Percentiles rank a stretch among this genome's conserved stretches.
Conservation (phyloP, 2,888 invertebrate genomes). For the Resseliella maxima region DNA sequence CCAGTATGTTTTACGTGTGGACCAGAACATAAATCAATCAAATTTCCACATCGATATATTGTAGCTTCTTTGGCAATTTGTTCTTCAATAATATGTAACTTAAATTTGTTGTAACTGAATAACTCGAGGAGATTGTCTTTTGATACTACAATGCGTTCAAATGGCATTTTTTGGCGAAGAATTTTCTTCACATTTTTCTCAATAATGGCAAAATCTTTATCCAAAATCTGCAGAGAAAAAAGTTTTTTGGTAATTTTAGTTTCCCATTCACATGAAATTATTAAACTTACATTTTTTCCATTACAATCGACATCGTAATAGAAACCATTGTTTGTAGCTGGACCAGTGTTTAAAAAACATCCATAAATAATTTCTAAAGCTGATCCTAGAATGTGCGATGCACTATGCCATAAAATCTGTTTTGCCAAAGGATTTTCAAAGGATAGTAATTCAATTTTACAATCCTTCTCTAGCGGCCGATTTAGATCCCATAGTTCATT, state of each 20-base stretch:
- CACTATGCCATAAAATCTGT: background rate
- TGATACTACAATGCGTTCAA: background rate
- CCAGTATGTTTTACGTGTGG: background rate
- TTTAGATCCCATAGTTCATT: background rate
- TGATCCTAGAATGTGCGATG: background rate
- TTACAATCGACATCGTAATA: background rate
- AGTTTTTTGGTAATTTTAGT: background rate
- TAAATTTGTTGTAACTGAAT: background rate
- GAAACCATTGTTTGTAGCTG: slow-evolving; percentile 3
- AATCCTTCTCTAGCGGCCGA: background rate
- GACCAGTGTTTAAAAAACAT: background rate
- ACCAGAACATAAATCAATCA: background rate
- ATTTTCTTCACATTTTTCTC: background rate
- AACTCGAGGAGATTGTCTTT: background rate
- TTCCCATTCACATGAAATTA: no score
- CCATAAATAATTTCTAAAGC: background rate
- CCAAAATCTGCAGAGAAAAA: background rate
- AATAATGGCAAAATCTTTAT: background rate
- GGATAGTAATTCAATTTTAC: background rate
- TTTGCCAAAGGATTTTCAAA: background rate
- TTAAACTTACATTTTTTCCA: background rate
- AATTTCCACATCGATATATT: background rate
- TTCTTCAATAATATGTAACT: background rate
- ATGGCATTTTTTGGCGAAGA: background rate
- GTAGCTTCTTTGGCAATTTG: background rate